phyloP scores from a whole-genome alignment of 2,797 vertebrate species.

The Ceryle rudis region DNA sequence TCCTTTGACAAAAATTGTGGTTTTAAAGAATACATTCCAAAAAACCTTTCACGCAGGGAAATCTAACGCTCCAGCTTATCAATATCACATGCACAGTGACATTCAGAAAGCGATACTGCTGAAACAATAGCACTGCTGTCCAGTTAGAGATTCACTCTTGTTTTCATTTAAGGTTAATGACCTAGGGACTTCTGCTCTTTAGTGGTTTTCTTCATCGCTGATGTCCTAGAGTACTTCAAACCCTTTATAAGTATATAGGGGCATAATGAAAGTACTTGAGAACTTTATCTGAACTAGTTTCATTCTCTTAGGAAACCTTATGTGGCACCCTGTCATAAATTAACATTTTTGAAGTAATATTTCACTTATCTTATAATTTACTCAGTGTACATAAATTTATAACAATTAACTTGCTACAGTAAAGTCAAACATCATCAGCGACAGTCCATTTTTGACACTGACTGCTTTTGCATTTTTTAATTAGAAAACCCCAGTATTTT shows the following conservation, averaged over 20 bases:
- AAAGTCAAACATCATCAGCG: background rate
- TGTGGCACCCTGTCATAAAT: rapidly evolving
- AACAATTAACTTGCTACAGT: background rate
- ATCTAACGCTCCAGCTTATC: background rate
- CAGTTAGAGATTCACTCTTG: background rate
- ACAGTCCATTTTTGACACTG: background rate
- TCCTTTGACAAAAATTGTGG: background rate
- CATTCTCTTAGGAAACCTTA: background rate
- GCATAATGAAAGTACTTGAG: background rate
- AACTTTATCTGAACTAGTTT: background rate
- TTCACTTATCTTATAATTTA: background rate
- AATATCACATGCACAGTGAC: background rate
- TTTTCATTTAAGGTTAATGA: background rate
- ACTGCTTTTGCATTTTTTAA: background rate
- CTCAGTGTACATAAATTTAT: background rate
- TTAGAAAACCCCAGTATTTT: background rate
- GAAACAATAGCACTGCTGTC: background rate
- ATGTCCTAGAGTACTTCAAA: background rate
- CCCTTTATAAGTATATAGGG: rapidly evolving
- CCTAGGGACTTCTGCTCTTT: background rate
- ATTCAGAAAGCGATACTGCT: background rate
- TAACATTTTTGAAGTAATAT: background rate
- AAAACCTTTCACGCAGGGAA: background rate
- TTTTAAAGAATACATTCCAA: background rate
- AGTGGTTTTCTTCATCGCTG: background rate